Evolutionary conservation across 2,797 vertebrate genomes (phyloP), one percentile per base, ranked within the genome.

Genomic region (Apodemus agrarius): DNA sequence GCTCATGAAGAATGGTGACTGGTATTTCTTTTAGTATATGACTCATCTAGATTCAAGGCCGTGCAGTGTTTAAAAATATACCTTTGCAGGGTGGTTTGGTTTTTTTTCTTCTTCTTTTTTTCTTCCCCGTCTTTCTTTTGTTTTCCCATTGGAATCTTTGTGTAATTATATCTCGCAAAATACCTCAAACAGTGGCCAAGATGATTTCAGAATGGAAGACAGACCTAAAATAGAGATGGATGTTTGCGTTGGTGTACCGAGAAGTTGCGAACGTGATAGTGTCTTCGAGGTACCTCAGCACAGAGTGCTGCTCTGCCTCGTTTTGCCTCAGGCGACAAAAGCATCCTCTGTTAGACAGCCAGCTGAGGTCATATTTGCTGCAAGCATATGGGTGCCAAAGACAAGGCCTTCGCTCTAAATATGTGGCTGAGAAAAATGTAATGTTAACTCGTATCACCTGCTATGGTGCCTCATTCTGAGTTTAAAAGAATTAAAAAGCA

Each of bases 111-210:
- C n/a, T 49, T 49, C 43, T 7, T 49, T 49, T 37, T 46, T 14
- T 24, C 69, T 6, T 17, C 40, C 29, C 43, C 0, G 11, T 43
- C 43, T 6, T 81, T 49, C 54, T 85, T 94, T 95, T 91, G 93
- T 96, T 95, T 96, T 95, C 52, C 72, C 80, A 24, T 95, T 37
- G 63, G 52, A 89, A 91, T 92, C 79, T 57, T 91, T 93, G 19
- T 93, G 74, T 95, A 96, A 96, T 95, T 91, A 93, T 69, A 54
- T 76, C 89, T 94, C 94, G 12, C 26, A 89, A 86, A 95, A 76
- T 90, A 75, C 61, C 63, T 86, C 34, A 52, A 52, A 79, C 16
- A 24, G 82, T 92, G 92, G 49, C 89, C 93, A 91, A 94, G 72
- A 83, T 29, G 37, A 90, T 80, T 96, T 93, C 74, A 67, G 57